A percentile compares a stretch with the other conserved stretches of the same genome.
These are phyloP conservation scores for Sarcophaga subvicina DNA, from an alignment of 2,888 invertebrate genomes.

Conservation along the genomic window DNA sequence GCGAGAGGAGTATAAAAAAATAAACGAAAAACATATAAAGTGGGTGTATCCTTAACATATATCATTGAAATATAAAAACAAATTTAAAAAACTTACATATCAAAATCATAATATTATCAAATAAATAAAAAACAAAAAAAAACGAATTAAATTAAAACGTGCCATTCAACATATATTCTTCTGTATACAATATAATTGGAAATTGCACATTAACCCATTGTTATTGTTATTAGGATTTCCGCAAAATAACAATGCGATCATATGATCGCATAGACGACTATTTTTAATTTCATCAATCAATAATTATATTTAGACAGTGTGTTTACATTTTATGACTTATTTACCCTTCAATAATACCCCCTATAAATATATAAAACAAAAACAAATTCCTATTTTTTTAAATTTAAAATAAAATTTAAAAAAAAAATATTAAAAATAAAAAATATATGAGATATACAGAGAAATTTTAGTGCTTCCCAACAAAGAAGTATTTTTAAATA, in stretches of 20 bases:
- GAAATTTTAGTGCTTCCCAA: too few relatives aligned
- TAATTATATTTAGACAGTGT: too few relatives aligned
- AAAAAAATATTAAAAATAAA: too few relatives aligned
- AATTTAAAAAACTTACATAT: neutral
- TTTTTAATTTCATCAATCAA: neutral
- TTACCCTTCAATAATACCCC: too few relatives aligned
- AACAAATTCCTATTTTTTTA: too few relatives aligned
- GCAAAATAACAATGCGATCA: neutral
- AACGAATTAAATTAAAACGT: conserved; percentile 7
- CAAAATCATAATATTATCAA: too few relatives aligned
- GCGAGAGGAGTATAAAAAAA: neutral
- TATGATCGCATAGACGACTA: neutral
- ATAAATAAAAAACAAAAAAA: neutral
- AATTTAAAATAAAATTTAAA: too few relatives aligned
- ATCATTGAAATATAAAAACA: neutral
- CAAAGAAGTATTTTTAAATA: too few relatives aligned
- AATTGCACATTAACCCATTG: neutral
- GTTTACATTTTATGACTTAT: too few relatives aligned
- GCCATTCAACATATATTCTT: conserved; percentile 22
- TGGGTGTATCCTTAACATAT: conserved; percentile 30
- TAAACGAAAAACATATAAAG: neutral
- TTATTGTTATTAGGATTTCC: neutral
- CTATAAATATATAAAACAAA: too few relatives aligned
- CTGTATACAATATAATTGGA: neutral
- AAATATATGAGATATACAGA: too few relatives aligned